Evolutionary conservation across 2,888 invertebrate genomes (phyloP).

Genomic region (Eupithecia dodoneata): DNA sequence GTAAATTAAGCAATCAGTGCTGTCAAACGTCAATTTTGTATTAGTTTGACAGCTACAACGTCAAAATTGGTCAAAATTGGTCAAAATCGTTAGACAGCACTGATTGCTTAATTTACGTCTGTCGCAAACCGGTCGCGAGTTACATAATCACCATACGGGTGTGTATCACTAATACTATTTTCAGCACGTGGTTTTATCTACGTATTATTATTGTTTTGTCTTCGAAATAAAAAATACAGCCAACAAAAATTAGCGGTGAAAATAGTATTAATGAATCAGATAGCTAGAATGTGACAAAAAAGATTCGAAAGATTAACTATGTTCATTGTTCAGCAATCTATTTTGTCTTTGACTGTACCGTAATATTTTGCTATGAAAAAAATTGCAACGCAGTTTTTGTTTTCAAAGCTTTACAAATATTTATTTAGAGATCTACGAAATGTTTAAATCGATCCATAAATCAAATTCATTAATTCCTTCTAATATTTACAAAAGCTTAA

Average conservation of each 20-base stretch:
- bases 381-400: background rate
- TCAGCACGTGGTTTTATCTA: too few relatives aligned
- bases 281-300: background rate
- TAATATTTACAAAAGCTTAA: constrained; percentile 9
- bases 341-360: background rate
- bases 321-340: background rate
- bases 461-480: background rate
- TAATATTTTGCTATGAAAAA: background rate
- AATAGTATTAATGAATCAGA: too few relatives aligned
- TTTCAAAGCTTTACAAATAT: background rate
- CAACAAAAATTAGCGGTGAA: too few relatives aligned
- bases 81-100: too few relatives aligned
- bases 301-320: background rate
- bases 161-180: too few relatives aligned
- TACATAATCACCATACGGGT: too few relatives aligned
- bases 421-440: constrained; percentile 13
- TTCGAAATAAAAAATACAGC: background rate
- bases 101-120: too few relatives aligned
- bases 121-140: too few relatives aligned
- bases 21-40: too few relatives aligned
- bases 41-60: too few relatives aligned
- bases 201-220: background rate
- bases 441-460: background rate
- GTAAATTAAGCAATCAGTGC: too few relatives aligned
- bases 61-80: too few relatives aligned